Evolutionary conservation across 2,888 invertebrate genomes (phyloP).

Genomic region (Adelphocoris suturalis): DNA sequence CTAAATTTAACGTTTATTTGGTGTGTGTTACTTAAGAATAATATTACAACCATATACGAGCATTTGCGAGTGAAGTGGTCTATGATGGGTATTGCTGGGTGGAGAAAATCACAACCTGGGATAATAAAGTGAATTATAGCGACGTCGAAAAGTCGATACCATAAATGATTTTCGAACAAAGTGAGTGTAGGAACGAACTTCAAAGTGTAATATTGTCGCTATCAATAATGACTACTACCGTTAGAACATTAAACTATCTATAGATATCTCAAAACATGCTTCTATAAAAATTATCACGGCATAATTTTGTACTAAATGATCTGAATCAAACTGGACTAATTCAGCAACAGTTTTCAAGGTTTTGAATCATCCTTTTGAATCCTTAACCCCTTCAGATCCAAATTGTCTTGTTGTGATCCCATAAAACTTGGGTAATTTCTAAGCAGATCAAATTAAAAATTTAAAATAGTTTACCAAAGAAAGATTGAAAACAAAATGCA

Average conservation of each 20-base stretch:
- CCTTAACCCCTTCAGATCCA: too few species aligned
- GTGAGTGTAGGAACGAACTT: background rate
- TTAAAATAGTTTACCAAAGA: too few species aligned
- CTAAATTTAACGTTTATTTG: too few species aligned
- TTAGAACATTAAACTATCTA: background rate
- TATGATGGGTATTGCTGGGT: background rate
- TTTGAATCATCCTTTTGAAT: background rate
- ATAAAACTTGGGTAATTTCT: too few species aligned
- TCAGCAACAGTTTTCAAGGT: background rate
- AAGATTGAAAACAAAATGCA: too few species aligned
- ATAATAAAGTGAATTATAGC: background rate
- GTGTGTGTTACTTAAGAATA: background rate
- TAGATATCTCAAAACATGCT: background rate
- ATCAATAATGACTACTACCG: background rate
- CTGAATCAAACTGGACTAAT: background rate
- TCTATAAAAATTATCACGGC: too few species aligned
- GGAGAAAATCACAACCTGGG: conserved; percentile 13
- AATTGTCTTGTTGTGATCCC: too few species aligned
- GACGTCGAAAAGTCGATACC: too few species aligned
- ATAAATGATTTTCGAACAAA: background rate
- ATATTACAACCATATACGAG: background rate
- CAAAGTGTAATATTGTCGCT: background rate
- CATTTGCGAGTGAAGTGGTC: background rate
- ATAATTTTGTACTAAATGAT: background rate
- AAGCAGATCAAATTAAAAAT: too few species aligned